Base-by-base conservation (phyloP, 2,797 vertebrate species). In the Aldrovandia affinis region DNA sequence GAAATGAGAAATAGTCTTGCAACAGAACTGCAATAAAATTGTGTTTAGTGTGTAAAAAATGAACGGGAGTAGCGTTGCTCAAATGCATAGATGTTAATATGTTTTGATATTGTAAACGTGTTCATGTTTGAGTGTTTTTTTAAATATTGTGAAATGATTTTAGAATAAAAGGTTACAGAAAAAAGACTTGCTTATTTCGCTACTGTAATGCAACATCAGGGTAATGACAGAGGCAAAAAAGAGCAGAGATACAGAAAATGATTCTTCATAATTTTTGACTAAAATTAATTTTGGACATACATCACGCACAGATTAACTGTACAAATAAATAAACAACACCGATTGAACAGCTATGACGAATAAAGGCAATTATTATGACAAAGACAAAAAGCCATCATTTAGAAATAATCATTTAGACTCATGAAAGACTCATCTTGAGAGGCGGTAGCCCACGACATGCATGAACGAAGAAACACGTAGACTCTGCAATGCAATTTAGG, bases 41-140 rank as follows among this genome's bases (percentile, higher is more conserved):
- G 7, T 47, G 39, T 44, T 77, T 70, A 84, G 52, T 54, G 61
- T 47, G 80, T 42, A 84, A 78, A 87, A 90, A 88, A 87, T 75
- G 88, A 89, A 88, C n/a, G 8, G 1, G 44, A 78, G 55, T 86
- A 82, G 68, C 78, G 61, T 84, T 73, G 33, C 78, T 63, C 42
- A 81, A n/a, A 70, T 82, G 85, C 65, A 83, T 80, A 79, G 54
- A 63, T 54, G 65, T 83, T 47, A 79, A 33, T n/a, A 63, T 50
- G 59, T 78, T 70, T 83, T 15, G 8, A 28, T 81, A 83, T 57
- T n/a, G 78, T 83, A 77, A 63, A 83, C 65, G 87, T 73, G 70
- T 54, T 77, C 81, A 81, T 80, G 81, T 73, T 78, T 84, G n/a
- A 84, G 84, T 81, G 87, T 89, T 86, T 78, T 68, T 33, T 68